Conservation (phyloP, 2,888 invertebrate species). For the Ophion slaviceki region DNA sequence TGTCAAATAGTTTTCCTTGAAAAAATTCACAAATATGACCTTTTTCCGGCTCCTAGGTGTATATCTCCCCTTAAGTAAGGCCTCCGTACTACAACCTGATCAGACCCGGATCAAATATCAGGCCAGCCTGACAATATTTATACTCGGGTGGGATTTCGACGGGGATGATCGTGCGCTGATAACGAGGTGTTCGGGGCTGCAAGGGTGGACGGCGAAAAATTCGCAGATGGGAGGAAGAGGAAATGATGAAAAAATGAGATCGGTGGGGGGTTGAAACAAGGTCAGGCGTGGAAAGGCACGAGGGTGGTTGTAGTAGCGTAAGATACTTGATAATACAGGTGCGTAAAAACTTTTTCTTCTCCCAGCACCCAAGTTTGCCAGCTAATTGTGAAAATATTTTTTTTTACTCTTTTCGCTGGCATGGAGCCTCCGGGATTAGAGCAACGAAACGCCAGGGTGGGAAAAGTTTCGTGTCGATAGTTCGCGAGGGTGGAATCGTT, state of each 20-base stretch:
- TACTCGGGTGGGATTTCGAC: neutral
- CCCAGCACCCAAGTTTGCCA: constrained; percentile 21
- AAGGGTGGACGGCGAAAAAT: constrained; percentile 14
- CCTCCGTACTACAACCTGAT: too few species aligned
- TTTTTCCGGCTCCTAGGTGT: too few species aligned
- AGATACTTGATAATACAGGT: constrained; percentile 50
- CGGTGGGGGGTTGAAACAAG: constrained; percentile 4
- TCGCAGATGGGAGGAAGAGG: constrained; percentile 13
- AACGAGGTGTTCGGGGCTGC: constrained; percentile 3
- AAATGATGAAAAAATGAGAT: constrained; percentile 28
- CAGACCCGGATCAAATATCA: too few species aligned
- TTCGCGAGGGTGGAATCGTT: constrained; percentile 12
- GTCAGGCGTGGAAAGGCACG: constrained; percentile 39
- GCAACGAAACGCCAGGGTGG: constrained; percentile 20
- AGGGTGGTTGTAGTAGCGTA: constrained; percentile 28
- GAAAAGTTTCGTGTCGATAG: constrained; percentile 55
- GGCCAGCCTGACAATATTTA: too few species aligned
- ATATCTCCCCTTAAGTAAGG: too few species aligned
- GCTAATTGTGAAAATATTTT: constrained; percentile 51
- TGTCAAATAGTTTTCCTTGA: too few species aligned
- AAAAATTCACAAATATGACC: too few species aligned
- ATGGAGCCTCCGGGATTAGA: constrained; percentile 19
- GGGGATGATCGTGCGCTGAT: neutral
- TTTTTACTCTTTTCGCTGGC: constrained; percentile 8
- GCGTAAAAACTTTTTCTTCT: constrained; percentile 43